A percentile compares a stretch with the other conserved stretches of the same genome.
These are phyloP conservation scores for Amyelois transitella DNA, from an alignment of 1,140 invertebrate species.

Conservation along the genomic window DNA sequence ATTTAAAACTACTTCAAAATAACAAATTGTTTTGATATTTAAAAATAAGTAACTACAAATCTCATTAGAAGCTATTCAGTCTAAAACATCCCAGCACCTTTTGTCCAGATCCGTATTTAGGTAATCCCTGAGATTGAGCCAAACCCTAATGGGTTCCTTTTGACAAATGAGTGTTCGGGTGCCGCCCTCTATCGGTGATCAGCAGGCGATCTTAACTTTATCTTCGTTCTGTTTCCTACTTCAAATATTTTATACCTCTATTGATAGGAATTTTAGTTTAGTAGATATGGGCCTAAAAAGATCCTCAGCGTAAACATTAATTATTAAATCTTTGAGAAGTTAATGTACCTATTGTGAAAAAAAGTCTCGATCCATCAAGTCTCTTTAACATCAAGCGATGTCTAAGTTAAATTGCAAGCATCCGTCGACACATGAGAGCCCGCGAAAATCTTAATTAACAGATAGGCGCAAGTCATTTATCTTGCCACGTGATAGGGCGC, in stretches of 20 bases:
- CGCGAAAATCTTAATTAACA: slow-evolving; percentile 74
- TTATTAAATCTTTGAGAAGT: too few relatives aligned
- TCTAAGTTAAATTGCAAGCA: slow-evolving; percentile 63
- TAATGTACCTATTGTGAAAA: too few relatives aligned
- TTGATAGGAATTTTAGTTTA: too few relatives aligned
- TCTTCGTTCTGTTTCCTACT: slow-evolving; percentile 15
- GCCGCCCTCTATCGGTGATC: slow-evolving; percentile 58
- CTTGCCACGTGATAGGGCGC: slow-evolving; percentile 58
- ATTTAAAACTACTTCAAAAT: too few relatives aligned
- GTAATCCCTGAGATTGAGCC: slow-evolving; percentile 52
- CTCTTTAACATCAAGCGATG: slow-evolving; percentile 3
- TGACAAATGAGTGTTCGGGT: slow-evolving; percentile 47
- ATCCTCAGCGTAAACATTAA: too few relatives aligned
- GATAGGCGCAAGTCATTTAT: slow-evolving; percentile 64
- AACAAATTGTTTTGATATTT: too few relatives aligned
- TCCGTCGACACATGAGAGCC: slow-evolving; percentile 55
- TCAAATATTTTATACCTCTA: not conserved
- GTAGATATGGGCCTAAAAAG: too few relatives aligned
- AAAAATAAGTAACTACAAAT: not conserved
- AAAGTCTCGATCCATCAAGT: not conserved
- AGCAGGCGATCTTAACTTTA: slow-evolving; percentile 45
- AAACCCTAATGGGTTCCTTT: slow-evolving; percentile 53
- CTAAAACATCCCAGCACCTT: slow-evolving; percentile 7
- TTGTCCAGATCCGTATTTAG: slow-evolving; percentile 37
- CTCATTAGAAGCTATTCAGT: slow-evolving; percentile 12